Evolutionary conservation across 2,888 invertebrate species (phyloP), one percentile per base, ranked within the genome.

Genomic region (Drosophila subsilvestris): DNA sequence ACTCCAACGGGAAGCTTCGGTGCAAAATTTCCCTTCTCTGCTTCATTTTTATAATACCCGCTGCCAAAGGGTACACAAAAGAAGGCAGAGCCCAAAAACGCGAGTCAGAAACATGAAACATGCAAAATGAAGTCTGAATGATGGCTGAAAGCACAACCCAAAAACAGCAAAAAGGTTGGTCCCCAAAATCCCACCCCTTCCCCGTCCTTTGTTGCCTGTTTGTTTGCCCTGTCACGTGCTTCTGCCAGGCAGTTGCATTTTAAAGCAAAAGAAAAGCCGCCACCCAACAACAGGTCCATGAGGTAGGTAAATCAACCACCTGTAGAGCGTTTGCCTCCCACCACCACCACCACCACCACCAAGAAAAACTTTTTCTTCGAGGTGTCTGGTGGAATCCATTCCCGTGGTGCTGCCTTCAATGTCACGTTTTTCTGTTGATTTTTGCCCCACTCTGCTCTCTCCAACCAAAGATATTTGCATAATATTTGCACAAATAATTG

Each of bases 401-500:
- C 37, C 37, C 37, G 7, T n/a, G 37, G 18, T 49, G 42, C 27
- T 32, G 42, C 62, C 68, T 63, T 56, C 71, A 70, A 70, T 78
- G 89, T 86, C 85, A 86, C 82, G 80, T 84, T 63, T 63, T 67
- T 71, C 51, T 51, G 51, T 55, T 55, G 58, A 27, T 44, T 51
- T 42, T n/a, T 17, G 47, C 53, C 45, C n/a, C 17, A 14, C 51
- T 32, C 53, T 51, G 6, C 29, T 60, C 58, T 45, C 56, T 48
- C 29, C 75, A 61, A 5, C 6, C 14, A 2, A 14, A 43, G 51
- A 66, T 85, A 88, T 89, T 90, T 89, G 89, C 90, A 90, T 89
- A 86, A 89, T 91, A 90, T 91, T 91, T 90, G 89, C 89, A 82
- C 86, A 83, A 88, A 85, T 90, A 90, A 90, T 90, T 90, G 90